phyloP scores from a whole-genome alignment of 2,888 invertebrate genomes.

The Chrysina gloriosa region DNA sequence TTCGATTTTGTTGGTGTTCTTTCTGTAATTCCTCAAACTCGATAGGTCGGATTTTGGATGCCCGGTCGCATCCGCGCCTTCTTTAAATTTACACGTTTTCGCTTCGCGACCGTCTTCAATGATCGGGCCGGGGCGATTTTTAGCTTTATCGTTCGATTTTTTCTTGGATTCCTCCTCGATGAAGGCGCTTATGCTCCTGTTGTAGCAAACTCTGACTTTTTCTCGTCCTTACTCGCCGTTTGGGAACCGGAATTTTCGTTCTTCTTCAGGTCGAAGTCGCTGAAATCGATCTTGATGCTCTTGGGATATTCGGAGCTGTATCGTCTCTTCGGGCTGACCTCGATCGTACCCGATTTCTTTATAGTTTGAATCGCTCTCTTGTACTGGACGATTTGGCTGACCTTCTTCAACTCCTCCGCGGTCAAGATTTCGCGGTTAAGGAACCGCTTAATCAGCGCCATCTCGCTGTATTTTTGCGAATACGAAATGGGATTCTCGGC shows the following conservation, averaged over 20 bases:
- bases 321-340: neutral
- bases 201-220: slow-evolving; percentile 13
- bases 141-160: neutral
- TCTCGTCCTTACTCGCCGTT: neutral
- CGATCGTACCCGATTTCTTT: neutral
- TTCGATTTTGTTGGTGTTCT: too few species aligned
- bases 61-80: too few species aligned
- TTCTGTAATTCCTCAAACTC: too few species aligned
- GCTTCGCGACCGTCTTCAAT: too few species aligned
- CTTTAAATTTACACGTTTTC: too few species aligned
- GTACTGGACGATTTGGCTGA: slow-evolving; percentile 48
- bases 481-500: slow-evolving; percentile 36
- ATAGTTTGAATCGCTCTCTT: slow-evolving; percentile 45
- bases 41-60: too few species aligned
- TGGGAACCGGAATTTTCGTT: neutral
- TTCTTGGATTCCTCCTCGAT: slow-evolving; percentile 12
- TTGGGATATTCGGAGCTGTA: slow-evolving; percentile 27
- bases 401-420: slow-evolving; percentile 43
- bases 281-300: slow-evolving; percentile 38
- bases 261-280: slow-evolving; percentile 34
- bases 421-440: slow-evolving; percentile 45
- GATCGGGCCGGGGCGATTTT: too few species aligned
- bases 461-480: slow-evolving; percentile 39
- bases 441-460: slow-evolving; percentile 46
- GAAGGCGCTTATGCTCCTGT: slow-evolving; percentile 31